These are phyloP conservation scores for Aramus guarauna DNA, from an alignment of 2,113 vertebrate genomes.

Conservation along the genomic window DNA sequence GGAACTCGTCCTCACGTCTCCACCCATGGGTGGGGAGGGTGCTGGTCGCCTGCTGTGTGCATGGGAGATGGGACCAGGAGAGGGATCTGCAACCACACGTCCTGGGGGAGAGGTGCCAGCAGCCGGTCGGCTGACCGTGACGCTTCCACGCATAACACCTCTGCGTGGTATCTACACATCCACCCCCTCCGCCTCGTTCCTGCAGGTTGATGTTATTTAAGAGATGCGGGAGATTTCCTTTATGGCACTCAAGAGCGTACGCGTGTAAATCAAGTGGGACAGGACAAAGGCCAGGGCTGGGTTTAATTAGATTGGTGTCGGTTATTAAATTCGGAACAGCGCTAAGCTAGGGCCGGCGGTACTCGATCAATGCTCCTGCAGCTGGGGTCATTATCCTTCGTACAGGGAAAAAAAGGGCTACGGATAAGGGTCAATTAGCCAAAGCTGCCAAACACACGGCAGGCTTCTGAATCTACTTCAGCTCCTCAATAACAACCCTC, in stretches of 20 bases:
- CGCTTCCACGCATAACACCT: not conserved
- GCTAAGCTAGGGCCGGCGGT: not conserved
- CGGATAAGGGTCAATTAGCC: not conserved
- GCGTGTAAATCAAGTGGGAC: not conserved
- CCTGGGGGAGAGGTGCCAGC: not conserved
- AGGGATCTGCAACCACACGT: not conserved
- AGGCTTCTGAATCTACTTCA: not conserved
- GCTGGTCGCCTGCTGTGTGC: rapidly evolving
- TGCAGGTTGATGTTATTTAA: not conserved
- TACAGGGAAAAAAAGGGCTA: not conserved
- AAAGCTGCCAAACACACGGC: not conserved
- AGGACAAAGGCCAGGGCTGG: not conserved
- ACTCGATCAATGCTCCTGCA: not conserved
- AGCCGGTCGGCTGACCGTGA: not conserved
- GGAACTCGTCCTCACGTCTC: not conserved
- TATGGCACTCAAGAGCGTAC: not conserved
- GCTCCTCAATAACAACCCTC: not conserved
- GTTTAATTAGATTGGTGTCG: not conserved
- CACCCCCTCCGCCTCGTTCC: not conserved
- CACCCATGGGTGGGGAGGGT: not conserved
- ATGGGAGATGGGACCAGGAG: not conserved
- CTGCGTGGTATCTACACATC: not conserved
- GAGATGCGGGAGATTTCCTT: not conserved
- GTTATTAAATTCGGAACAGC: not conserved
- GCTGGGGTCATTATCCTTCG: not conserved